These are phyloP conservation scores for Caenorhabditis virilis DNA, from an alignment of 2,888 invertebrate genomes.

Conservation along the genomic window DNA sequence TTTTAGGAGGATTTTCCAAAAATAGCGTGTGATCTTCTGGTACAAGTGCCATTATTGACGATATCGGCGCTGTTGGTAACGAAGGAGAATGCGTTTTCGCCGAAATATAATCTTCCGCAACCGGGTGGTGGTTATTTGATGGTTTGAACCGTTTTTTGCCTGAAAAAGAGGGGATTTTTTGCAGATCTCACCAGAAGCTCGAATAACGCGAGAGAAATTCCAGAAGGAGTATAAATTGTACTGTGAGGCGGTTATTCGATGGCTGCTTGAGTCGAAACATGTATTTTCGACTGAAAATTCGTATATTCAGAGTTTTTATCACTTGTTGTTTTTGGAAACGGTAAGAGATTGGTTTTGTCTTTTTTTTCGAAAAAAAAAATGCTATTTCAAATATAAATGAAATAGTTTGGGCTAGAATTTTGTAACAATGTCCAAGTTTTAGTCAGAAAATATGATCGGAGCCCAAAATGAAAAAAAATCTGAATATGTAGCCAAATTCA, in stretches of 20 bases:
- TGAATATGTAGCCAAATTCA: too few relatives aligned
- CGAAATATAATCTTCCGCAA: slow-evolving; percentile 8
- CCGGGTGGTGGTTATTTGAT: neutral
- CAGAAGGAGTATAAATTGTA: slow-evolving; percentile 13
- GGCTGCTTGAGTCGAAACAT: neutral
- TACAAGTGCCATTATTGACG: slow-evolving; percentile 17
- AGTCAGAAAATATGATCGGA: too few relatives aligned
- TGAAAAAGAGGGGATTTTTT: neutral
- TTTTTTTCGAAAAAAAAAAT: neutral
- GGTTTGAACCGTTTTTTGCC: neutral
- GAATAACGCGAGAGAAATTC: slow-evolving; percentile 10
- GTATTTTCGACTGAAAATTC: slow-evolving; percentile 10
- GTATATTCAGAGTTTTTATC: slow-evolving; percentile 1
- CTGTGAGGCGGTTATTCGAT: slow-evolving; percentile 10
- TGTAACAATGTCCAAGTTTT: too few relatives aligned
- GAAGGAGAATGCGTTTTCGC: slow-evolving; percentile 16
- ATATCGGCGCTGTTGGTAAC: slow-evolving; percentile 7
- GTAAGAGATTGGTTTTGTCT: neutral
- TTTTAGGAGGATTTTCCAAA: slow-evolving; percentile 21
- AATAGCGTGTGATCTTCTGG: slow-evolving; percentile 10
- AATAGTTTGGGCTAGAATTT: too few relatives aligned
- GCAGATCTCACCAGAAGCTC: slow-evolving; percentile 14
- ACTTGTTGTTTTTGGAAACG: slow-evolving; percentile 17
- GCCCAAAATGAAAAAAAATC: too few relatives aligned
- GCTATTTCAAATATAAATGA: too few relatives aligned